Conservation (phyloP, 2,888 invertebrate genomes). For the Furcula furcula region DNA sequence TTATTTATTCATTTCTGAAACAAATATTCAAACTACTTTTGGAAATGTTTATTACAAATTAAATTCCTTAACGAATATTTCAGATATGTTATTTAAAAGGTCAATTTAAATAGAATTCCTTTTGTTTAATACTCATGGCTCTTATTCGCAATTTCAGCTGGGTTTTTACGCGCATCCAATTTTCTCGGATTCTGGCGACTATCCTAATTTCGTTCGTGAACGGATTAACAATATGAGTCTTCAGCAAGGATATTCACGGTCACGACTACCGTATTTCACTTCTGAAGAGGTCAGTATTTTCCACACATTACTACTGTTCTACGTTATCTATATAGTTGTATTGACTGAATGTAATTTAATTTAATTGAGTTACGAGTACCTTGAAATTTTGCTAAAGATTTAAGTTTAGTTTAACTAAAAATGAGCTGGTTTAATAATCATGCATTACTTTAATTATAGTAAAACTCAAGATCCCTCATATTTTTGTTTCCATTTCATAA, state of each 20-base stretch:
- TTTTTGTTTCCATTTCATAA: no score
- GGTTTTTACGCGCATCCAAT: slow-evolving; percentile 79
- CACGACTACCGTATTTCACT: slow-evolving; percentile 75
- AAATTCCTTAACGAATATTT: no score
- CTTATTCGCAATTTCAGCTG: slow-evolving; percentile 41
- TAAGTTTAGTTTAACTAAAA: no score
- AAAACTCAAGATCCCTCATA: background rate
- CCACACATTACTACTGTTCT: background rate
- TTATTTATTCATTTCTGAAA: no score
- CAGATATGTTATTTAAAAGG: no score
- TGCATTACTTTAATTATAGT: background rate
- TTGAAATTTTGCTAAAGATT: no score
- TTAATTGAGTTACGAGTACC: no score
- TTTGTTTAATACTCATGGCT: background rate
- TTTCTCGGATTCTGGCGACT: slow-evolving; percentile 70
- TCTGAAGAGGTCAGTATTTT: slow-evolving; percentile 57
- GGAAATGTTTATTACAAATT: no score
- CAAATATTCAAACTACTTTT: no score
- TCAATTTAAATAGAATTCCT: no score
- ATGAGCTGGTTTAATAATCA: background rate
- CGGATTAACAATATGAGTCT: slow-evolving; percentile 64
- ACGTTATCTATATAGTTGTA: no score
- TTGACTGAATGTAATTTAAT: no score
- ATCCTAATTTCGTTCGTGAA: slow-evolving; percentile 70
- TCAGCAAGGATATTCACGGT: slow-evolving; percentile 65